These are phyloP conservation scores for Strongylocentrotus purpuratus DNA, from an alignment of 35 echinoderm and acorn worm species.

Conservation along the genomic window DNA sequence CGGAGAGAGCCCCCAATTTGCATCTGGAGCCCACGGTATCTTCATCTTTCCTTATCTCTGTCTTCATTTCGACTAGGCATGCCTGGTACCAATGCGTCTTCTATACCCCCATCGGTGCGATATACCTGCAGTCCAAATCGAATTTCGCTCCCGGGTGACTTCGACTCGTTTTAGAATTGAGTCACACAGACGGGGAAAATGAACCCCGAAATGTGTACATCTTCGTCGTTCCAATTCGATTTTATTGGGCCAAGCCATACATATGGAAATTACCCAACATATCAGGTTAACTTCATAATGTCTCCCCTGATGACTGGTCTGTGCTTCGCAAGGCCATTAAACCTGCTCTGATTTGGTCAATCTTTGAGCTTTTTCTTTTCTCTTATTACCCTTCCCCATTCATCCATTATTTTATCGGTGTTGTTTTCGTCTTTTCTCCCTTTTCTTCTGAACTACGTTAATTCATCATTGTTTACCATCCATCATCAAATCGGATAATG, in stretches of 20 bases:
- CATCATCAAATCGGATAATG: neutral
- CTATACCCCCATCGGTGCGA: neutral
- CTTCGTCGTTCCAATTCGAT: neutral
- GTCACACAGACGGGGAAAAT: neutral
- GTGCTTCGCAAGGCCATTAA: neutral
- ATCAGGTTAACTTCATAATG: neutral
- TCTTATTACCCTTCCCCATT: neutral
- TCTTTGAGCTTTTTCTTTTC: neutral
- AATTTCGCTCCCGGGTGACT: neutral
- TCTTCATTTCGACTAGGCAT: neutral
- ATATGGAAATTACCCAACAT: neutral
- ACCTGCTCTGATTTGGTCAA: neutral
- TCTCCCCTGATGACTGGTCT: neutral
- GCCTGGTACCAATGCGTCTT: neutral
- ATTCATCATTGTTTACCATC: neutral
- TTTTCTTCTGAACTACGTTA: neutral
- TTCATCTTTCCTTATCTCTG: neutral
- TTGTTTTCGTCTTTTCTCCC: neutral
- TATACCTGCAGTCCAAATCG: neutral
- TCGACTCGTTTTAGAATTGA: conserved; percentile 10
- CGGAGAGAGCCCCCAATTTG: neutral
- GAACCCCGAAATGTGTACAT: conserved; percentile 1
- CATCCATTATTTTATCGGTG: neutral
- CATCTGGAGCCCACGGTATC: neutral
- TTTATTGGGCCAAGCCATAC: conserved; percentile 10